Conservation (phyloP, 2,797 vertebrate genomes). For the Thalassophryne amazonica region DNA sequence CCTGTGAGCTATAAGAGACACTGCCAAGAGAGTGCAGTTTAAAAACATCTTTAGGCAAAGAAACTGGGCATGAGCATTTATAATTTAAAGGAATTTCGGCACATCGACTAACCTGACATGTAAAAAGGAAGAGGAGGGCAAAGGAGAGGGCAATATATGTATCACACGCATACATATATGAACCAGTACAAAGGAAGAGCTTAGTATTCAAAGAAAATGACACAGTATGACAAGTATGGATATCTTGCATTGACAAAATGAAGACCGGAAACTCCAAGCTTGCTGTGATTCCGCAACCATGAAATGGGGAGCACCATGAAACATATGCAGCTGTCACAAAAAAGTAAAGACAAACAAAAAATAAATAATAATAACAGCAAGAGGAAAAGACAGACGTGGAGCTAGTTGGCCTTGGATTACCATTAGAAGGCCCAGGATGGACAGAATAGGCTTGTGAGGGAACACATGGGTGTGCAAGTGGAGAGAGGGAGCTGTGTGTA, state of each 20-base stretch:
- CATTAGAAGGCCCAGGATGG: constrained; percentile 84
- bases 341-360: no score
- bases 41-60: constrained; percentile 26
- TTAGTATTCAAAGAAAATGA: constrained; percentile 87
- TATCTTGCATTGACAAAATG: constrained; percentile 77
- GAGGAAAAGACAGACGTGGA: constrained; percentile 61
- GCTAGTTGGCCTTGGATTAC: constrained; percentile 80
- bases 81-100: constrained; percentile 41
- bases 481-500: constrained; percentile 54
- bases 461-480: constrained; percentile 65
- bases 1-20: constrained; percentile 42
- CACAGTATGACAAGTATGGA: constrained; percentile 77
- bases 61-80: constrained; percentile 33
- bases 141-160: constrained; percentile 73
- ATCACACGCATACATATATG: constrained; percentile 81
- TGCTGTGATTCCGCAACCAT: constrained; percentile 91
- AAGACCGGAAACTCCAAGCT: constrained; percentile 88
- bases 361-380: constrained; percentile 28
- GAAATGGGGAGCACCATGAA: constrained; percentile 87
- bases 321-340: constrained; percentile 73
- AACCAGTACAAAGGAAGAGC: constrained; percentile 78
- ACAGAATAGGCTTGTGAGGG: constrained; percentile 74
- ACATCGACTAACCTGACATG: constrained; percentile 64
- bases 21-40: constrained; percentile 37
- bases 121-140: constrained; percentile 51